Percentiles rank a stretch among this genome's conserved stretches.
phyloP scores from a whole-genome alignment of 2,113 vertebrate genomes.

The Numenius arquata region DNA sequence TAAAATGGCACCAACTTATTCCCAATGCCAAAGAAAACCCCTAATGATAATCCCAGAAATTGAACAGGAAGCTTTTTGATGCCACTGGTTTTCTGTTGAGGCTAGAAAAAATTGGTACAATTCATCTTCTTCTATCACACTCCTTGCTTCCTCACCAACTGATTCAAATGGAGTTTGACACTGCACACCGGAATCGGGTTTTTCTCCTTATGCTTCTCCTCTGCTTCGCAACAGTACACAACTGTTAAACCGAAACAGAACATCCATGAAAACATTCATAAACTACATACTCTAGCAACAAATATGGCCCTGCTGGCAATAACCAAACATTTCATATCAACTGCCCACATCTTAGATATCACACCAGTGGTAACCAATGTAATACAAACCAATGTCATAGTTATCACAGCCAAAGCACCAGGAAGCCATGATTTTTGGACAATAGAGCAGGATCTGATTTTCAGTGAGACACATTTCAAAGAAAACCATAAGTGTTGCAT shows the following conservation, averaged over 20 bases:
- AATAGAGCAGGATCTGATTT: neutral
- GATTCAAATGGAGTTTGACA: conserved; percentile 48
- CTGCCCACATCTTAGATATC: neutral
- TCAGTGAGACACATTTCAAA: neutral
- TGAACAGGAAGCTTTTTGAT: neutral
- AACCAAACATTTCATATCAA: neutral
- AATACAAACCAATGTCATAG: neutral
- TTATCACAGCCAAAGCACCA: neutral
- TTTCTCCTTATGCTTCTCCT: neutral
- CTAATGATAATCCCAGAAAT: neutral
- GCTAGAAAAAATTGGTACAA: neutral
- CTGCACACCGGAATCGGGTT: neutral
- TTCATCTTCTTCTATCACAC: neutral
- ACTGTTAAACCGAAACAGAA: neutral
- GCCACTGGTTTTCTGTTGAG: neutral
- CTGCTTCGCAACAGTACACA: neutral
- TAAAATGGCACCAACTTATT: neutral
- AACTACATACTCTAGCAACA: neutral
- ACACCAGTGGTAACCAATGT: neutral
- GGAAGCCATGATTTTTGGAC: neutral
- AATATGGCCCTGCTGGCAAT: neutral
- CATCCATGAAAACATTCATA: neutral
- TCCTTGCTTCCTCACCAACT: neutral
- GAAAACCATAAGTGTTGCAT: neutral
- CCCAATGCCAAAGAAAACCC: neutral